Base-by-base conservation (phyloP, 2,888 invertebrate species). In the Melanargia galathea region DNA sequence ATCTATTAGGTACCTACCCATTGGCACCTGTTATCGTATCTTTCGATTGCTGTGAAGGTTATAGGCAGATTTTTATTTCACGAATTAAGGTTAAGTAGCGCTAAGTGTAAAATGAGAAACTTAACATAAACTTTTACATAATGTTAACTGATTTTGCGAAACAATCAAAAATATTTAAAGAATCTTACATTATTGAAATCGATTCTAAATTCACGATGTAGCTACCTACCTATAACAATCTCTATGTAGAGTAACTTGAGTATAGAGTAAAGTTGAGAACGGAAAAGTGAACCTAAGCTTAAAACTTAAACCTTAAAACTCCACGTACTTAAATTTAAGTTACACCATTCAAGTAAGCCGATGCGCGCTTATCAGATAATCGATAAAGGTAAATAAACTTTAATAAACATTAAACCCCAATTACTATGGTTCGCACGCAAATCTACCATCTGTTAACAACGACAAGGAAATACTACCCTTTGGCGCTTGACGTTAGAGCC, bases 381-480 rank as follows among this genome's bases (percentile, higher is more conserved):
- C 66, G 62, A 69, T 69, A 66, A 64, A 67, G 68, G 70, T 71
- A 71, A 71, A 71, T 70, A 72, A 72, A 70, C 71, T 65, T 60
- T 64, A 61, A 66, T 69, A 70, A 71, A 72, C 69, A 68, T 62
- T 63, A 60, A 64, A 70, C 67, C 63, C 65, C 63, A 66, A 58
- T 62, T 62, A 64, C 60, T 63, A 59, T 55, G 66, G 60, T 64
- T 64, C 64, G 63, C 71, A 71, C 63, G 70, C 70, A 65, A 70
- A 71, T 67, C 65, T 51, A 66, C 64, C 63, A 66, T 64, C 58
- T 64, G 65, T 64, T 62, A 64, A 55, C 20, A 52, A 55, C 51
- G 58, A 46, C 59, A 56, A 24, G 51, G 56, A 58, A 68, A 30
- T 51, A 18, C 46, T 38, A 55, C 60, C 60, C 24, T 13, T 52